Conservation (phyloP, 2,797 vertebrate genomes). For the Pelochelys cantorii region DNA sequence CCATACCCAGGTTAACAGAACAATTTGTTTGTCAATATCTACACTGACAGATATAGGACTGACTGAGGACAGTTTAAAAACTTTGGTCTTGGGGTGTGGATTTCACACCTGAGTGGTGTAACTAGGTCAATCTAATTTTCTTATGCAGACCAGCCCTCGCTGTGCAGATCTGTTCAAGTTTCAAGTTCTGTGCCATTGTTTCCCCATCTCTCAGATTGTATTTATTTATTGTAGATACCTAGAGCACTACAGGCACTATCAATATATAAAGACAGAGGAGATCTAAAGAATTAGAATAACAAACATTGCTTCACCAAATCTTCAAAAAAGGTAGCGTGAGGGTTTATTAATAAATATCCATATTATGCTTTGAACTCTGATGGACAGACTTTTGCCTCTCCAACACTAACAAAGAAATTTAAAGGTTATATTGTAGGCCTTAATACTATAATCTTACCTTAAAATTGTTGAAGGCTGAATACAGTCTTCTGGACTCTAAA, state of each 20-base stretch:
- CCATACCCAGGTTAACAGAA: too few relatives aligned
- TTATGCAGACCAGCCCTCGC: background rate
- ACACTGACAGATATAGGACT: background rate
- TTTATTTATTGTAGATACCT: background rate
- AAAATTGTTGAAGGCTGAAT: background rate
- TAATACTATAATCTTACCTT: background rate
- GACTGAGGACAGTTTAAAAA: background rate
- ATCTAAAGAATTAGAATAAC: background rate
- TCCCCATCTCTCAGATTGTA: background rate
- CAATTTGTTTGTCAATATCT: background rate
- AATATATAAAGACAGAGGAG: background rate
- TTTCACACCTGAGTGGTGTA: background rate
- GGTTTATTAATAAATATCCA: background rate
- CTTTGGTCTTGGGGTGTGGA: background rate
- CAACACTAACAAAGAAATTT: background rate
- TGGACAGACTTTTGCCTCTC: background rate
- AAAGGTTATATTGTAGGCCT: background rate
- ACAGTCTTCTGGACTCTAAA: background rate
- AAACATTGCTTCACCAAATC: background rate
- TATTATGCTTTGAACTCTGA: background rate
- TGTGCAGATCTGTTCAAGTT: background rate
- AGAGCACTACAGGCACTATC: background rate
- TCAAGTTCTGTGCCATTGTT: background rate
- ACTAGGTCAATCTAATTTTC: background rate
- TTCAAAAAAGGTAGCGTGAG: background rate